Base-by-base conservation (phyloP, 1,140 invertebrate genomes). In the Bombus balteatus region DNA sequence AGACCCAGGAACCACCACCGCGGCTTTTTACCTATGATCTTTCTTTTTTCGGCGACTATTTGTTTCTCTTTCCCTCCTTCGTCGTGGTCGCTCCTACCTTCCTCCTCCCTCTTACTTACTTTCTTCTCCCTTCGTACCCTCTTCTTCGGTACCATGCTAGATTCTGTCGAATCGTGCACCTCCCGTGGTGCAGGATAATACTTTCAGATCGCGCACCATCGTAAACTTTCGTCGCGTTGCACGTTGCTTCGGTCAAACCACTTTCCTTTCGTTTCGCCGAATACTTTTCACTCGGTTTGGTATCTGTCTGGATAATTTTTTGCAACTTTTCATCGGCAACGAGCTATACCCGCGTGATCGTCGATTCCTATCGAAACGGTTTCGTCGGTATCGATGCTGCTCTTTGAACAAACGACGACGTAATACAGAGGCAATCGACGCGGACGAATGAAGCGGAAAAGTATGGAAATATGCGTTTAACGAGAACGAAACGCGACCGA, bases 1-100 rank as follows among this genome's bases (percentile, higher is more conserved):
- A 88, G 89, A 92, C 89, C 89, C 89, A 84, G 88, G 85, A 92
- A 87, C 87, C 85, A 91, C 86, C 83, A 84, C 74, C 87, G 83
- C 47, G 87, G 59, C 77, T 88, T 90, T 85, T 89, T 89, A 87
- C 90, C 85, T 89, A 85, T 66, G 68, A 87, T 83, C 81, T 88
- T 76, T 82, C 65, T 77, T 87, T 59, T 87, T 71, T 83, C 68
- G 9, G 34, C 66, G 41, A 34, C 37, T n/a, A 70, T 70, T 53
- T 53, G 65, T 71, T 85, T 80, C 70, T 80, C 34, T 66, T n/a
- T 43, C 22, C 37, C 22, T 68, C 82, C 2, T 3, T n/a, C 5
- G 28, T 2, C 37, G 12, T 32, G 34, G 13, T 25, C 68, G 6
- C 5, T 53, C 6, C 0, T 53, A 53, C 18, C 70, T 15, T 53